Evolutionary conservation across 2,113 vertebrate species (phyloP).

Genomic region (Chloropsis hardwickii): DNA sequence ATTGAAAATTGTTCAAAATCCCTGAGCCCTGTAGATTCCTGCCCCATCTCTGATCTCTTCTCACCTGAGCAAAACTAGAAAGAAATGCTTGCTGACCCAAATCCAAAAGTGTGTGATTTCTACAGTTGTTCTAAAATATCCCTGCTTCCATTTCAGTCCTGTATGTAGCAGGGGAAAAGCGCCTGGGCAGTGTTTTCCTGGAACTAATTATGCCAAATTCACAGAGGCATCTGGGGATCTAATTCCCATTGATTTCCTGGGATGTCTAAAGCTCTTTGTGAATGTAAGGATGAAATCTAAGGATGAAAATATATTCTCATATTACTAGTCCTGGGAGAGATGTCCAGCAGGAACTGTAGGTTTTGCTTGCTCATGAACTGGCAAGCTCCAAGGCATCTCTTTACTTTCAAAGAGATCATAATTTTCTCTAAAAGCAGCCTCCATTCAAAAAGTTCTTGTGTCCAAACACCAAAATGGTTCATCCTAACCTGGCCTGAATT

Average conservation of each 20-base stretch:
- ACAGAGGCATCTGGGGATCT: conserved; percentile 23
- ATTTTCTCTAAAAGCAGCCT: not conserved
- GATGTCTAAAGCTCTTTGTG: not conserved
- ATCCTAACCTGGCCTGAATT: not conserved
- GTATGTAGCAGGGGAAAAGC: not conserved
- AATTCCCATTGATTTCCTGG: conserved; percentile 32
- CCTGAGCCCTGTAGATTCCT: not conserved
- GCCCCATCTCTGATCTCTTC: not conserved
- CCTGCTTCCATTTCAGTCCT: not conserved
- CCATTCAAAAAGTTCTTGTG: not conserved
- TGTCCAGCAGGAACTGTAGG: not conserved
- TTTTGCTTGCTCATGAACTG: not conserved
- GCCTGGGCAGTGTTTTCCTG: conserved; percentile 16
- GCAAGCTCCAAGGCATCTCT: not conserved
- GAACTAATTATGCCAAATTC: conserved; percentile 50
- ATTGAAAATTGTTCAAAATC: not conserved
- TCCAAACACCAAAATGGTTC: not conserved
- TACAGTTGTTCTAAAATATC: not conserved
- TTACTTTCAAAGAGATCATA: not conserved
- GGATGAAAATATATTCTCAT: not conserved
- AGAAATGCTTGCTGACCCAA: not conserved
- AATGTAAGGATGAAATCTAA: not conserved
- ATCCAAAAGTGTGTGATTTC: not conserved
- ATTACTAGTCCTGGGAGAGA: not conserved
- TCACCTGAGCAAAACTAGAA: not conserved